A percentile compares a stretch with the other conserved stretches of the same genome.
These are phyloP conservation scores for Seriola aureovittata DNA, from an alignment of 2,113 vertebrate species.

Conservation along the genomic window DNA sequence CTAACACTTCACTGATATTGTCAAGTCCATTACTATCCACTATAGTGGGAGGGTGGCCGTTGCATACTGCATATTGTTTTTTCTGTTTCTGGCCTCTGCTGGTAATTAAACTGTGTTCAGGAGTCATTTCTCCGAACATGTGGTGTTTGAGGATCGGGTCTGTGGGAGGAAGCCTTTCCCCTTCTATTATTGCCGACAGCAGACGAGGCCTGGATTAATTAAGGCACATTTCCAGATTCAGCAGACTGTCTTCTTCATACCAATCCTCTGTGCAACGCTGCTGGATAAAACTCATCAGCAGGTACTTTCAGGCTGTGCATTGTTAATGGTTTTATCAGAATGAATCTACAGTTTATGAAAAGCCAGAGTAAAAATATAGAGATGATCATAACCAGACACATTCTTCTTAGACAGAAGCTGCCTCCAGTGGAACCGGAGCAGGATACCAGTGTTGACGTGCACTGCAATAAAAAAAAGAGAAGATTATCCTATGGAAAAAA, in stretches of 20 bases:
- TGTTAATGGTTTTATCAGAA: slow-evolving; percentile 4
- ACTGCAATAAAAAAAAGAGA: background rate
- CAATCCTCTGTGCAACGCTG: slow-evolving; percentile 11
- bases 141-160: slow-evolving; percentile 20
- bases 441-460: background rate
- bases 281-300: slow-evolving; percentile 21
- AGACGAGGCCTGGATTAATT: slow-evolving; percentile 59
- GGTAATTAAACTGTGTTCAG: slow-evolving; percentile 45
- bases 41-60: slow-evolving; percentile 39
- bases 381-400: background rate
- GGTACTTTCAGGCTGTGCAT: background rate
- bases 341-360: background rate
- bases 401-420: background rate
- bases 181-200: slow-evolving; percentile 50
- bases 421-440: background rate
- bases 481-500: background rate
- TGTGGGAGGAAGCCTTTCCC: slow-evolving; percentile 21
- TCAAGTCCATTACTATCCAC: slow-evolving; percentile 43
- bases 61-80: slow-evolving; percentile 18
- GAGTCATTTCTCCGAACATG: background rate
- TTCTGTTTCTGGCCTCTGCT: background rate
- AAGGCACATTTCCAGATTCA: slow-evolving; percentile 56
- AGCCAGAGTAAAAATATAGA: background rate
- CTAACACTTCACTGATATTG: slow-evolving; percentile 30
- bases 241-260: slow-evolving; percentile 40